Conservation (phyloP, 2,797 vertebrate species). For the Sitta carolinensis region DNA sequence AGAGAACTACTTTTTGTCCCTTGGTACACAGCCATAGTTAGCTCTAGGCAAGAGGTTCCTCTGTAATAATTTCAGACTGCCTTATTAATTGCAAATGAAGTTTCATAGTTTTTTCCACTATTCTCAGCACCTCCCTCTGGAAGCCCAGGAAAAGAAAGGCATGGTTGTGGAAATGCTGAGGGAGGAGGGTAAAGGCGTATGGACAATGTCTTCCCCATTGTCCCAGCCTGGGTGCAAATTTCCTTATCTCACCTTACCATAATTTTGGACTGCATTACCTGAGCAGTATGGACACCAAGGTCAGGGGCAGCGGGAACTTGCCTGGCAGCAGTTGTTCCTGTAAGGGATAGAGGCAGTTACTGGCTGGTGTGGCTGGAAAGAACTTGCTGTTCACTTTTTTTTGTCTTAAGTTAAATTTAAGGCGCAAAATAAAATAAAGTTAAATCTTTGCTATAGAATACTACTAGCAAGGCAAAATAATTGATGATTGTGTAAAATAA, state of each 20-base stretch:
- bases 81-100: not conserved
- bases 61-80: not conserved
- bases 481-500: not conserved
- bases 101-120: not conserved
- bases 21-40: not conserved
- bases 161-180: not conserved
- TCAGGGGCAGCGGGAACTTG: accelerated
- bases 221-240: not conserved
- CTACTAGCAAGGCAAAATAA: not conserved
- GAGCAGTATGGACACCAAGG: not conserved
- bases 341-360: not conserved
- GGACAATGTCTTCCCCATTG: accelerated
- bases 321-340: not conserved
- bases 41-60: not conserved
- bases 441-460: not conserved
- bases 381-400: not conserved
- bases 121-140: not conserved
- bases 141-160: not conserved
- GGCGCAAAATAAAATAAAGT: not conserved
- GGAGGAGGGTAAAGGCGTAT: not conserved
- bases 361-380: not conserved
- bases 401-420: not conserved
- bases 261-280: not conserved
- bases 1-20: not conserved
- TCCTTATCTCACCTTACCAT: not conserved